Evolutionary conservation across 2,888 invertebrate species (phyloP), one percentile per base, ranked within the genome.

Genomic region (Yponomeuta plumbellus): DNA sequence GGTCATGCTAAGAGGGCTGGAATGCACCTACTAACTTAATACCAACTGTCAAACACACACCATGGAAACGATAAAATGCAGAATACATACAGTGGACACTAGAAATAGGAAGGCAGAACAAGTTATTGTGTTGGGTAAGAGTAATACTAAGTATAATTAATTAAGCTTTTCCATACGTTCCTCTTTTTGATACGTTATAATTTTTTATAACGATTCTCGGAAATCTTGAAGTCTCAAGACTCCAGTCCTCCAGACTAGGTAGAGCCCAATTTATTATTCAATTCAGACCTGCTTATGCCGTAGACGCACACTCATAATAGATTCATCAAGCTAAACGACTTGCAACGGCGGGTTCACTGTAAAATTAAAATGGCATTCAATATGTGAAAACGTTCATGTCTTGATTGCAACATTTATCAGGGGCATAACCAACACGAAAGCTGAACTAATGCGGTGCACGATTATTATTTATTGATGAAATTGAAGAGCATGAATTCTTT

Each of bases 241-340:
- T 13, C 2, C n/a, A n/a, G n/a, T 44, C 44, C 13, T 10, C 44
- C 44, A 1, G 4, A 17, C 0, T 3, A 52, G 44, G 5, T 52
- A 52, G 44, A 52, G 44, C 1, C 44, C 13, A 52, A 13, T 52
- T 52, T 0, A 52, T 52, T 17, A 52, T 52, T 52, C 44, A 52
- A 52, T 52, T 17, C 44, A 52, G 5, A 52, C 44, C 17, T 52
- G 44, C 5, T 52, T 17, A 52, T 17, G 17, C 2, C 13, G 44
- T 52, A 52, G 44, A 52, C 44, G 17, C 44, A 52, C 44, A 52
- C 44, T 52, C 44, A 52, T 52, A 52, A 52, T 52, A 52, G 44
- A 52, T 52, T 52, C 17, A 52, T 52, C 17, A 52, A 52, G 44
- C 44, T 52, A 52, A 52, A 52, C 44, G 44, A 52, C 2, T 2